Evolutionary conservation across 2,113 vertebrate species (phyloP), one percentile per base, ranked within the genome.

Genomic region (Pachycephala philippinensis): DNA sequence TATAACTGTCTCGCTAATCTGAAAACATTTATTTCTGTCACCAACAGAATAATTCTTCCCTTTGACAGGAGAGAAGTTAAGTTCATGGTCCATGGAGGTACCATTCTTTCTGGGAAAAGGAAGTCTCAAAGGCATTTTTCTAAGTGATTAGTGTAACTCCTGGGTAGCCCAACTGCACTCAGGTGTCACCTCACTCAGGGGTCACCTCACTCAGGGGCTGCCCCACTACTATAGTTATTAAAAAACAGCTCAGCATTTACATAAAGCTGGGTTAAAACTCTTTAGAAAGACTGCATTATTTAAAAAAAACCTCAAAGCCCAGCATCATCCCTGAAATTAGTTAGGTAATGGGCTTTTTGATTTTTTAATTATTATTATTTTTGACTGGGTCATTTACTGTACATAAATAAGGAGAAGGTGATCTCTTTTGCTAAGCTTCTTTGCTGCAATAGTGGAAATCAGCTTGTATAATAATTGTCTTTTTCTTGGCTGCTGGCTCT

Each of bases 21-120:
- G n/a, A 82, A 85, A 93, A 75, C 44, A 70, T 76, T 87, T 75
- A 40, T 70, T 90, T 82, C 70, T 88, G 40, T 68, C 42, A 40
- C n/a, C 22, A 28, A 53, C 2, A 3, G 89, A 69, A 68, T 86
- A 6, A 53, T 78, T 87, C 31, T 61, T 37, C 53, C 35, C 11
- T 77, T 72, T 74, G 45, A 33, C 2, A 6, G 20, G 19, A 84
- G 59, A 64, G 59, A 60, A 71, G 53, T 0, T 0, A 44, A 37
- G 15, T 52, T 69, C 16, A 3, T 1, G 4, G 13, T 33, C 53
- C 3, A 0, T 17, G 27, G 30, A 33, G 31, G 26, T 64, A 42
- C 53, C 24, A 14, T 79, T 76, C 9, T 42, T 82, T 72, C 39
- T 37, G 63, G 39, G 40, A 83, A 75, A 92, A 80, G 19, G 10